Evolutionary conservation across 2,797 vertebrate species (phyloP).

Genomic region (Hydrolagus colliei): DNA sequence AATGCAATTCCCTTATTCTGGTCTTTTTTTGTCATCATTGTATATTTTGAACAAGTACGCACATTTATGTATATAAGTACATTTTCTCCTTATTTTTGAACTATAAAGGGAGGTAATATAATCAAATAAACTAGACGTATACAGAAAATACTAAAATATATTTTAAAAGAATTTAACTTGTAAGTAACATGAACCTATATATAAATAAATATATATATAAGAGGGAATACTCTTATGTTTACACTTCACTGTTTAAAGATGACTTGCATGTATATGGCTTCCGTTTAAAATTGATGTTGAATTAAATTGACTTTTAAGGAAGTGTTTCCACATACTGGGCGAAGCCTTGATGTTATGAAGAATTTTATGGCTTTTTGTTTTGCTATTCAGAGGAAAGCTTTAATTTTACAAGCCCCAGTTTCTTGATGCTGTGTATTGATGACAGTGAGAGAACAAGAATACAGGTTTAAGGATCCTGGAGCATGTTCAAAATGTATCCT

Average conservation of each 20-base stretch:
- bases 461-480: not conserved
- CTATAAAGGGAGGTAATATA: constrained; percentile 26
- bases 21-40: constrained; percentile 48
- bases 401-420: not conserved
- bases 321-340: no score
- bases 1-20: constrained; percentile 41
- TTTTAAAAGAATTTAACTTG: constrained; percentile 27
- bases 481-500: not conserved
- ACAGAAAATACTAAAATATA: constrained; percentile 26
- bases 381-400: not conserved
- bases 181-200: not conserved
- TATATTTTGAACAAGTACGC: constrained; percentile 44
- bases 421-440: not conserved
- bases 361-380: not conserved
- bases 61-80: constrained; percentile 48
- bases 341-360: not conserved
- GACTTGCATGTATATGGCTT: not conserved
- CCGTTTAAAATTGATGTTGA: not conserved
- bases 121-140: constrained; percentile 22
- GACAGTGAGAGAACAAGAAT: not conserved
- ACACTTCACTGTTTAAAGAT: not conserved
- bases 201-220: constrained; percentile 21
- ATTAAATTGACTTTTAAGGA: not conserved
- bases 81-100: constrained; percentile 29
- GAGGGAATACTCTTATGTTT: not conserved